Evolutionary conservation across 2,113 vertebrate species (phyloP).

Genomic region (Sander lucioperca): DNA sequence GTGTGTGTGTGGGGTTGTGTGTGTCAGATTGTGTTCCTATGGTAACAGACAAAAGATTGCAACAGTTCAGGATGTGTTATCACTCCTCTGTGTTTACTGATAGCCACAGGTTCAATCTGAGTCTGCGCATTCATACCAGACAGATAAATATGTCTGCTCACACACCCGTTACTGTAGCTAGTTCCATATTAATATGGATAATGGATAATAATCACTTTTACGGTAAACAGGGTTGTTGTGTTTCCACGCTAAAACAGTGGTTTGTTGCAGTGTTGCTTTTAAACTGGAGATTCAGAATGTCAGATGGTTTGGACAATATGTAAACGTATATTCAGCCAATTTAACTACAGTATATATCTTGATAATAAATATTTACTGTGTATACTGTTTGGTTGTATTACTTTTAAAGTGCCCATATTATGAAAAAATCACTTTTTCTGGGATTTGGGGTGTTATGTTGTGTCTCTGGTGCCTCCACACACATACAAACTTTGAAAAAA

Average conservation of each 20-base stretch:
- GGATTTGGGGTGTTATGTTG: no score
- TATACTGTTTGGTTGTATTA: neutral
- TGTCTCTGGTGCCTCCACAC: no score
- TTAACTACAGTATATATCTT: neutral
- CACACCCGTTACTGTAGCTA: neutral
- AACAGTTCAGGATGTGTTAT: conserved; percentile 34
- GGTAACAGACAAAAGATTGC: conserved; percentile 59
- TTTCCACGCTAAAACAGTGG: neutral
- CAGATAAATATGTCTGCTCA: conserved; percentile 27
- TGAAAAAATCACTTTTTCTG: no score
- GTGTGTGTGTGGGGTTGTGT: conserved; percentile 14
- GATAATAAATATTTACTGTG: neutral
- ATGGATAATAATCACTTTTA: neutral
- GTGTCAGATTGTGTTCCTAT: conserved; percentile 60
- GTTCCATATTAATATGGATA: neutral
- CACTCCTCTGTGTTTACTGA: conserved; percentile 43
- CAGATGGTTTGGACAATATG: neutral
- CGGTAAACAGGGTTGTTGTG: conserved; percentile 26
- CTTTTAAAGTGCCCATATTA: no score
- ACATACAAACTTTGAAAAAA: no score
- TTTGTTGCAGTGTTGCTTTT: neutral
- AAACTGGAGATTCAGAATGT: neutral
- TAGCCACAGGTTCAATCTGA: conserved; percentile 8
- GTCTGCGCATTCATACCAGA: conserved; percentile 22
- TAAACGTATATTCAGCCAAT: neutral